Percentiles rank a stretch among this genome's conserved stretches.
Evolutionary conservation across 2,797 vertebrate genomes (phyloP).

Genomic region (Acipenser oxyrinchus): DNA sequence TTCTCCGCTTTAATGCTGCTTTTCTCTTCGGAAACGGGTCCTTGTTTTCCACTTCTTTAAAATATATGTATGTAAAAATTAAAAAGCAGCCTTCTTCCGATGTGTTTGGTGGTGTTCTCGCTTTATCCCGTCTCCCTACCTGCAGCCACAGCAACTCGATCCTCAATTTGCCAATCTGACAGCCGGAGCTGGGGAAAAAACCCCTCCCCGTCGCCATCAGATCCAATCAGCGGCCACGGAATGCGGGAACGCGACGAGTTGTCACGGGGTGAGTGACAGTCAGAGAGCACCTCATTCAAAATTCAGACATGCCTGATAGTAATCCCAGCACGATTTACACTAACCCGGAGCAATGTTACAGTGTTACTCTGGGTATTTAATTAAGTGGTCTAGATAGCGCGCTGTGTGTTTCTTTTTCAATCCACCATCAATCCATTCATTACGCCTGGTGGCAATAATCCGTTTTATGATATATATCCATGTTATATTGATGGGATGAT

Average conservation of each 20-base stretch:
- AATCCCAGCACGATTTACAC: no score
- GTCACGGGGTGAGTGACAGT: slow-evolving; percentile 12
- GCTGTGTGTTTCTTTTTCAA: no score
- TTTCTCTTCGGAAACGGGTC: background rate
- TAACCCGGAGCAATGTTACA: no score
- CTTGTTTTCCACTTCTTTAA: background rate
- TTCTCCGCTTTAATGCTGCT: background rate
- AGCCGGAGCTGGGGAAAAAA: slow-evolving; percentile 5
- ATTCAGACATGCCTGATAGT: slow-evolving; percentile 19
- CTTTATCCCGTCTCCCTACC: slow-evolving; percentile 29
- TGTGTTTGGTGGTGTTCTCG: slow-evolving; percentile 2
- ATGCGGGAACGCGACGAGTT: slow-evolving; percentile 15
- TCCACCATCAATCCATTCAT: no score
- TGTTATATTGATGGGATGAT: no score
- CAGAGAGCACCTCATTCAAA: slow-evolving; percentile 55
- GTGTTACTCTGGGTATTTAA: no score
- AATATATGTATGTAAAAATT: slow-evolving; percentile 1
- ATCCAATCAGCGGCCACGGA: slow-evolving; percentile 9
- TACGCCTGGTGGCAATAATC: no score
- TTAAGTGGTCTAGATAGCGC: no score
- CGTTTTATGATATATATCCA: no score
- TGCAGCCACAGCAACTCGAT: slow-evolving; percentile 10
- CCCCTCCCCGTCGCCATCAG: background rate
- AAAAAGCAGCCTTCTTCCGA: slow-evolving; percentile 26
- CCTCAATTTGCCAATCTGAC: slow-evolving; percentile 17